phyloP scores from a whole-genome alignment of 2,113 vertebrate species.

The Urocolius indicus region DNA sequence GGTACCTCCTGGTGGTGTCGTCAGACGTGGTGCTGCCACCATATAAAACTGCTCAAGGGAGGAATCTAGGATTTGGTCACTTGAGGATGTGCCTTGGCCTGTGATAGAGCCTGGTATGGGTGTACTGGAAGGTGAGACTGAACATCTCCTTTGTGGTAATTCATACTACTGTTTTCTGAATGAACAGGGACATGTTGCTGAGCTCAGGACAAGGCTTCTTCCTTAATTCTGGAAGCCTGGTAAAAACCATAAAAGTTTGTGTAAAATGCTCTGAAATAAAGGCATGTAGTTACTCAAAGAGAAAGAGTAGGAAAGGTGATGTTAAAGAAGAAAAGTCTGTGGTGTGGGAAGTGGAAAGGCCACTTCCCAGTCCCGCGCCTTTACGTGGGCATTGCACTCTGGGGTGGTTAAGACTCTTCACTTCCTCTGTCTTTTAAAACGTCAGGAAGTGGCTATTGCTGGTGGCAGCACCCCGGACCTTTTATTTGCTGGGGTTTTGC shows the following conservation, averaged over 20 bases:
- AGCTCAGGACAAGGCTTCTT: neutral
- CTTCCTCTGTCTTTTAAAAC: neutral
- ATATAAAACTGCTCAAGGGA: neutral
- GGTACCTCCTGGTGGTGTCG: neutral
- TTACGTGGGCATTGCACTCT: neutral
- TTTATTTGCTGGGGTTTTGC: neutral
- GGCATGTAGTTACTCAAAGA: neutral
- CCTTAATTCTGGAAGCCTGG: neutral
- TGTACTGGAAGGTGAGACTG: neutral
- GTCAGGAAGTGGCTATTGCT: neutral
- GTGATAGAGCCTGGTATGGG: neutral
- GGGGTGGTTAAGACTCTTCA: neutral
- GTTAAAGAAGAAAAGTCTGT: neutral
- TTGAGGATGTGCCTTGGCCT: neutral
- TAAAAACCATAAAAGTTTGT: neutral
- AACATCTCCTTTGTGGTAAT: neutral
- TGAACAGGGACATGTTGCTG: rapidly evolving
- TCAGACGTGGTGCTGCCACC: neutral
- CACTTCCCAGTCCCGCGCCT: neutral
- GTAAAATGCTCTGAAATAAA: neutral
- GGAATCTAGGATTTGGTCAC: neutral
- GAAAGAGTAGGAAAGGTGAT: neutral
- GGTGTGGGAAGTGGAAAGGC: neutral
- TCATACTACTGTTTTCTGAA: neutral
- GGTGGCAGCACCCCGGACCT: neutral